phyloP scores from a whole-genome alignment of 2,888 invertebrate genomes.

The Phlogophora meticulosa region DNA sequence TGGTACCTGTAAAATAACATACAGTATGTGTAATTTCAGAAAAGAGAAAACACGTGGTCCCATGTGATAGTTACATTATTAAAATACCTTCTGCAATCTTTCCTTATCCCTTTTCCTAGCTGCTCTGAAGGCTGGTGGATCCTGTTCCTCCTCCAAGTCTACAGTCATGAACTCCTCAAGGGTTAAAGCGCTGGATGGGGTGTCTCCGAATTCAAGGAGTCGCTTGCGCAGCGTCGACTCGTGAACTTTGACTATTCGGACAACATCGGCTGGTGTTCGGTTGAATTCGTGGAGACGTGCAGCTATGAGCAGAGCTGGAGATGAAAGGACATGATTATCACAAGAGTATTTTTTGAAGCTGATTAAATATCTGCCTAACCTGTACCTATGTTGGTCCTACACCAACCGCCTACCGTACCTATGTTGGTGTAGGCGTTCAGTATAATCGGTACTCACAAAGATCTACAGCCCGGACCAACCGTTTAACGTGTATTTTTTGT shows the following conservation, averaged over 20 bases:
- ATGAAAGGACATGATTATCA: not conserved
- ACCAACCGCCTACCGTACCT: too few relatives aligned
- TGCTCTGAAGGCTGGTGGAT: constrained; percentile 98
- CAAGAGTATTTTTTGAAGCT: not conserved
- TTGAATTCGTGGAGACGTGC: constrained; percentile 98
- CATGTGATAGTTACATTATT: constrained; percentile 37
- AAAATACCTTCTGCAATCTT: constrained; percentile 93
- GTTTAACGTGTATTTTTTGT: too few relatives aligned
- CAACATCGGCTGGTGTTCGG: constrained; percentile 96
- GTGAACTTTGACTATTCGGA: constrained; percentile 98
- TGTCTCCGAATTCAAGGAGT: constrained; percentile 98
- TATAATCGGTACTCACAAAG: too few relatives aligned
- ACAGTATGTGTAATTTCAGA: not conserved
- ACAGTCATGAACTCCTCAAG: constrained; percentile 99
- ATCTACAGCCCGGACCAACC: too few relatives aligned
- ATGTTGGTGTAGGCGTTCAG: too few relatives aligned
- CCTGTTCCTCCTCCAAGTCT: constrained; percentile 98
- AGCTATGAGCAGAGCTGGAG: constrained; percentile 97
- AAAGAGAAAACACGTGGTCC: not conserved
- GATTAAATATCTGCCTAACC: too few relatives aligned
- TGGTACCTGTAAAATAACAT: not conserved
- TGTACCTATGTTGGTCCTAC: too few relatives aligned
- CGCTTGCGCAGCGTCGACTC: constrained; percentile 97
- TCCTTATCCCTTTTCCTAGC: constrained; percentile 97
- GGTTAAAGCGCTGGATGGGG: constrained; percentile 98